phyloP scores from a whole-genome alignment of 2,113 vertebrate species.

The Anseranas semipalmata region DNA sequence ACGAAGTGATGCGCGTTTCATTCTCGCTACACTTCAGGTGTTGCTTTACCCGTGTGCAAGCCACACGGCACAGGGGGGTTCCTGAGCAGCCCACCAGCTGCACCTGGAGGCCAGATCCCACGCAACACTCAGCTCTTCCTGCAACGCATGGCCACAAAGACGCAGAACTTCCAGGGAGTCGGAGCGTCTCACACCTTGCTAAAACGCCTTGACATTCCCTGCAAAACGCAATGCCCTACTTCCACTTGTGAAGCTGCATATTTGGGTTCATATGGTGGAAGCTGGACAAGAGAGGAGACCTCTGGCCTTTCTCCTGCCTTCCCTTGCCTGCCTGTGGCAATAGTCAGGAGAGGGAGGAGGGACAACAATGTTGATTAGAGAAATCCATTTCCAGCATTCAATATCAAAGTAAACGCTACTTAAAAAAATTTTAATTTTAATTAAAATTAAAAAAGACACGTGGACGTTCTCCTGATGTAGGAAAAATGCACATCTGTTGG shows the following conservation, averaged over 20 bases:
- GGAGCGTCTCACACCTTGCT: neutral
- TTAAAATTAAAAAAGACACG: neutral
- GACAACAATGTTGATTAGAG: too few species aligned
- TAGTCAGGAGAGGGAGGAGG: too few species aligned
- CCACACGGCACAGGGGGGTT: fast-evolving
- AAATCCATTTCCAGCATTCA: too few species aligned
- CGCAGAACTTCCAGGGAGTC: neutral
- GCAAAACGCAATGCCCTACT: neutral
- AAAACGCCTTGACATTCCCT: neutral
- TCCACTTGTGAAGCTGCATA: neutral
- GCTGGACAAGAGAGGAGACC: too few species aligned
- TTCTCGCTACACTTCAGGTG: neutral
- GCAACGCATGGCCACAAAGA: fast-evolving
- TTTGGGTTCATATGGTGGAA: neutral
- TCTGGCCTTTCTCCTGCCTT: too few species aligned
- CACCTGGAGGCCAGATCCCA: neutral
- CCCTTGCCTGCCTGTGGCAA: too few species aligned
- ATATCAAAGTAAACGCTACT: too few species aligned
- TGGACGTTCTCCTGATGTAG: neutral
- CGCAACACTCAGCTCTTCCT: fast-evolving
- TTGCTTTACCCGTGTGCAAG: neutral
- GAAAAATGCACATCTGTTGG: neutral
- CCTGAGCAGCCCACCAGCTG: neutral
- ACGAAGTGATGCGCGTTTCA: neutral
- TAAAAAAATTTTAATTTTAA: neutral